phyloP scores from a whole-genome alignment of 2,888 invertebrate genomes.

The Teleiodes luculella region DNA sequence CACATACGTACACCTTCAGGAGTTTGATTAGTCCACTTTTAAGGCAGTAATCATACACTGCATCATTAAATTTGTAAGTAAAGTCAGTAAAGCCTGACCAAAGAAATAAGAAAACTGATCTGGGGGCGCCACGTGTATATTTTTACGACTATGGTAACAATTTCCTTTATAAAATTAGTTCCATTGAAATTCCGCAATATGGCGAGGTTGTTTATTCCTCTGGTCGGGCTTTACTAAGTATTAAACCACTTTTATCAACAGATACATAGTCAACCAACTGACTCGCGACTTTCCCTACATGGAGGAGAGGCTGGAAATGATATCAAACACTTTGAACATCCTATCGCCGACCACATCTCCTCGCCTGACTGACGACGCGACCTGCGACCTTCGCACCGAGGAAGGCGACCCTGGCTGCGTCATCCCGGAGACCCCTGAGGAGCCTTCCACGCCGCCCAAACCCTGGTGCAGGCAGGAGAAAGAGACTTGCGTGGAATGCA shows the following conservation, averaged over 20 bases:
- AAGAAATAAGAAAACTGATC: too few relatives aligned
- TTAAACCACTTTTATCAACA: not conserved
- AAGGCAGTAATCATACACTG: too few relatives aligned
- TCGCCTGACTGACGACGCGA: slow-evolving; percentile 35
- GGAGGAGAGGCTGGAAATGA: slow-evolving; percentile 49
- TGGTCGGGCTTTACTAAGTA: too few relatives aligned
- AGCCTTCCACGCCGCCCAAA: not conserved
- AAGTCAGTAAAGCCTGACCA: too few relatives aligned
- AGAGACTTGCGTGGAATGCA: not conserved
- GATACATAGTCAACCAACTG: slow-evolving; percentile 75
- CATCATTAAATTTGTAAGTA: too few relatives aligned
- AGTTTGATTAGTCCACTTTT: too few relatives aligned
- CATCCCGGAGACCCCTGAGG: not conserved
- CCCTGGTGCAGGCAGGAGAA: not conserved
- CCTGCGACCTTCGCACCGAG: slow-evolving; percentile 16
- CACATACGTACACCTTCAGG: too few relatives aligned
- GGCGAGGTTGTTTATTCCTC: too few relatives aligned
- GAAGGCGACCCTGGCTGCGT: not conserved
- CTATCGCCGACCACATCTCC: slow-evolving; percentile 49
- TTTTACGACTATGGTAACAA: too few relatives aligned
- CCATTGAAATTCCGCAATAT: too few relatives aligned
- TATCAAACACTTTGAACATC: slow-evolving; percentile 74
- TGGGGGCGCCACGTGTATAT: too few relatives aligned
- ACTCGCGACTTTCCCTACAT: slow-evolving; percentile 80
- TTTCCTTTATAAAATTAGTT: too few relatives aligned